Conservation (phyloP, 2,888 invertebrate genomes). For the Ephialtes manifestator region DNA sequence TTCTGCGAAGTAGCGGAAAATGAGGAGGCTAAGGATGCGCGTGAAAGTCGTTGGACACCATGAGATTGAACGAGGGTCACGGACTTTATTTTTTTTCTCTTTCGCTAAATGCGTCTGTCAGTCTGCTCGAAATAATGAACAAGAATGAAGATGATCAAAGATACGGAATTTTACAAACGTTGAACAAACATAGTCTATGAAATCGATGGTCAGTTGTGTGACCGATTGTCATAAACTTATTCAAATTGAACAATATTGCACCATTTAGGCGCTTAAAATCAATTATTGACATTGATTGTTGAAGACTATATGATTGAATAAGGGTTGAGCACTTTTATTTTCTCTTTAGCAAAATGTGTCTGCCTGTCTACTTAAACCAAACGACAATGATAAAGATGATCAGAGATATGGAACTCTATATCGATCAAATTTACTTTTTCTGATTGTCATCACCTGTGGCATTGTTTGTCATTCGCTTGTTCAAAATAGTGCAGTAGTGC, state of each 20-base stretch:
- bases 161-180: not conserved
- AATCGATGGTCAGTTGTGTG: too few relatives aligned
- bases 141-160: not conserved
- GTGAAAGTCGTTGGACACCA: constrained; percentile 5
- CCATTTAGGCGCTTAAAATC: too few relatives aligned
- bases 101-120: not conserved
- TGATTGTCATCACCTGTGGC: not conserved
- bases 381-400: not conserved
- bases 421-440: not conserved
- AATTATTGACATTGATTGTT: not conserved
- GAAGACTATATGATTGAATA: not conserved
- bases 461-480: not conserved
- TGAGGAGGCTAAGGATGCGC: not conserved
- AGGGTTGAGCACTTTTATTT: not conserved
- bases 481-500: not conserved
- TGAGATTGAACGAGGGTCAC: not conserved
- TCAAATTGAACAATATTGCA: too few relatives aligned
- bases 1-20: constrained; percentile 10
- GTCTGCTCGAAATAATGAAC: not conserved
- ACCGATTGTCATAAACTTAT: too few relatives aligned
- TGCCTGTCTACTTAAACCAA: not conserved
- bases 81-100: not conserved
- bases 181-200: not conserved
- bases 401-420: not conserved
- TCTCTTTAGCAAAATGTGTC: not conserved